These are phyloP conservation scores for Hiodon alosoides DNA, from an alignment of 2,113 vertebrate genomes.

Conservation along the genomic window DNA sequence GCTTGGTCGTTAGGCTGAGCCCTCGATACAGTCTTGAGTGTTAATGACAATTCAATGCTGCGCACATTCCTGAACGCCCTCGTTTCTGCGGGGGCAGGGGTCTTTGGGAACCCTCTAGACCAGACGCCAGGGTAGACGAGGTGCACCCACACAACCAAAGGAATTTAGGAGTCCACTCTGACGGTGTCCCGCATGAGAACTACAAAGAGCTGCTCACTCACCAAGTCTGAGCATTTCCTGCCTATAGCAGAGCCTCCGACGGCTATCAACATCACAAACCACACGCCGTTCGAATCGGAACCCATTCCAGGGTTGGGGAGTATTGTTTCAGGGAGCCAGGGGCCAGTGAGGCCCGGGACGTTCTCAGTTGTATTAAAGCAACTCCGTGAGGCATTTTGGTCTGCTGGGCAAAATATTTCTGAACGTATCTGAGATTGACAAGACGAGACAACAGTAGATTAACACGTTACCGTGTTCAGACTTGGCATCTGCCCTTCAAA, in stretches of 20 bases:
- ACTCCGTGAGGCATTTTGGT: background rate
- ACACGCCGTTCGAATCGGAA: background rate
- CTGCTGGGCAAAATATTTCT: background rate
- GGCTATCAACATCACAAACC: background rate
- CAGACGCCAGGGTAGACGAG: too few relatives aligned
- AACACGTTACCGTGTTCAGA: too few relatives aligned
- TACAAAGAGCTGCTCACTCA: background rate
- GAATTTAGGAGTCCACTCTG: background rate
- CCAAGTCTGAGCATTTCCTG: background rate
- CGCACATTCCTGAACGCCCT: too few relatives aligned
- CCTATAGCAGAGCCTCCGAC: slow-evolving; percentile 1
- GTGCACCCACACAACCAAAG: too few relatives aligned
- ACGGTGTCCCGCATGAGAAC: too few relatives aligned
- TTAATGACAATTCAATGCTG: too few relatives aligned
- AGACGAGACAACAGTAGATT: too few relatives aligned
- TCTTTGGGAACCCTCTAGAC: background rate
- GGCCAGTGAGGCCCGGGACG: too few relatives aligned
- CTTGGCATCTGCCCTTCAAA: background rate
- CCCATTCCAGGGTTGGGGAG: background rate
- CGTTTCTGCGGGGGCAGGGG: too few relatives aligned
- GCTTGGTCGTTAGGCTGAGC: slow-evolving; percentile 18
- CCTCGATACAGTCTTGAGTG: background rate
- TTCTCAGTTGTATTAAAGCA: too few relatives aligned
- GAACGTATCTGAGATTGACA: background rate
- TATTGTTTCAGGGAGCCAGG: slow-evolving; percentile 7